Base-by-base conservation (phyloP, 2,888 invertebrate species). In the Flabesymbios commensalis region DNA sequence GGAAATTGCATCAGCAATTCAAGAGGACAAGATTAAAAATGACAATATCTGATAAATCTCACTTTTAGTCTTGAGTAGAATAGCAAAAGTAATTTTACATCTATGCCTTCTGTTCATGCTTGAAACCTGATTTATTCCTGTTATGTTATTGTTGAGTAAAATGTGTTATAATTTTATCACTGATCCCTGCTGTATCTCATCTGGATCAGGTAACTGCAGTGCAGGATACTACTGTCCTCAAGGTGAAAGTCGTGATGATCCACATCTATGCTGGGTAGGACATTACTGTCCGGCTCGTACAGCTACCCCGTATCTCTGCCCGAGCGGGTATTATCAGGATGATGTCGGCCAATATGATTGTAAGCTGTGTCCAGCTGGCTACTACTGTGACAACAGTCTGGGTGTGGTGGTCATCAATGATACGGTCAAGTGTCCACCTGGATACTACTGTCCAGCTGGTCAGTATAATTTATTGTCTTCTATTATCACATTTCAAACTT, bases 391-490 rank as follows among this genome's bases (percentile, higher is more conserved):
- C 67, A 78, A 77, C 68, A 77, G 74, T 39, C 48, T 59, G 1
- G 78, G 78, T 1, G 78, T 79, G 0, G 72, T 73, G 47, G 42
- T 49, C 29, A 65, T 80, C 54, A 77, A 75, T 49, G 71, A 74
- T 47, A 74, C 75, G 17, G 68, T 78, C 53, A 68, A 64, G 39
- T 80, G 80, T 70, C 79, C 77, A 43, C 67, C 69, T 29, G 80
- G 79, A 2, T 73, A 73, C 57, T 79, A 74, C 68, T 80, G 80
- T 52, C 80, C 78, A 32, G 61, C 66, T 62, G 80, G 80, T 79
- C 57, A 45, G 60, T 52, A 49, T 3, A 5, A 24, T 29, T 17
- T 45, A 17, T 45, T 7, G 19, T 10, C 7, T 7, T 22, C 19
- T 45, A 17, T 45, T 45, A 17, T 14, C 10, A 17, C 19, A 22